Percentiles rank a stretch among this genome's conserved stretches.
phyloP scores from a whole-genome alignment of 2,797 vertebrate genomes.

The Megaceryle alcyon region DNA sequence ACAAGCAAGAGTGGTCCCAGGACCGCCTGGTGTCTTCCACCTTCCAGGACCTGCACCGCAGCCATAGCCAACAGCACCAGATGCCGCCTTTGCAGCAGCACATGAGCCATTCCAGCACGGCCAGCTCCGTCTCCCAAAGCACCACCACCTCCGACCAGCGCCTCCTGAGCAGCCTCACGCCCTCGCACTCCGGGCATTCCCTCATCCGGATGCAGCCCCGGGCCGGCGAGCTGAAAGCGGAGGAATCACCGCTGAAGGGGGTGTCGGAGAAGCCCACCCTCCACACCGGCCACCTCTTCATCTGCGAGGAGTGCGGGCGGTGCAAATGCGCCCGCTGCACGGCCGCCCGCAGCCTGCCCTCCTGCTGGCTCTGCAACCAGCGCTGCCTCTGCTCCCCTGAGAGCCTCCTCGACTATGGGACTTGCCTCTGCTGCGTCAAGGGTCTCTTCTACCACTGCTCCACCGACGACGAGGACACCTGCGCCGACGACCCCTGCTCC shows the following conservation, averaged over 20 bases:
- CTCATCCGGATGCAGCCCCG: conserved; percentile 88
- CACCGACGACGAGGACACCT: conserved; percentile 94
- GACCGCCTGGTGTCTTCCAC: conserved; percentile 80
- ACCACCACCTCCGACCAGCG: conserved; percentile 93
- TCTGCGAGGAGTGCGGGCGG: conserved; percentile 94
- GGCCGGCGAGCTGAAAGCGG: conserved; percentile 81
- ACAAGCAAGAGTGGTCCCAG: conserved; percentile 76
- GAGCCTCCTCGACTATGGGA: conserved; percentile 90
- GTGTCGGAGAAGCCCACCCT: conserved; percentile 75
- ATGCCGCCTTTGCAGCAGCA: conserved; percentile 82
- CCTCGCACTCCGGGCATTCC: conserved; percentile 85
- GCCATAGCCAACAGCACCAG: conserved; percentile 89
- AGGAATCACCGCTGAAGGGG: conserved; percentile 83
- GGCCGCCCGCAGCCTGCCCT: conserved; percentile 88
- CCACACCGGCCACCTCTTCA: conserved; percentile 85
- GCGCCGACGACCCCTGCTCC: conserved; percentile 94
- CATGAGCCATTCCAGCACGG: conserved; percentile 93
- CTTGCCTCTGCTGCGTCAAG: conserved; percentile 95
- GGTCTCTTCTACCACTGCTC: conserved; percentile 98
- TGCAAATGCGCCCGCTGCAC: conserved; percentile 93
- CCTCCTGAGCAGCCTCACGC: conserved; percentile 86
- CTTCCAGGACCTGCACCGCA: conserved; percentile 82
- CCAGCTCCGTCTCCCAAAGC: conserved; percentile 92
- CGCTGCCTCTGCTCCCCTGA: conserved; percentile 94
- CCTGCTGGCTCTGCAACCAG: conserved; percentile 93